Conservation (phyloP, 2,888 invertebrate genomes). For the Adineta ricciae region DNA sequence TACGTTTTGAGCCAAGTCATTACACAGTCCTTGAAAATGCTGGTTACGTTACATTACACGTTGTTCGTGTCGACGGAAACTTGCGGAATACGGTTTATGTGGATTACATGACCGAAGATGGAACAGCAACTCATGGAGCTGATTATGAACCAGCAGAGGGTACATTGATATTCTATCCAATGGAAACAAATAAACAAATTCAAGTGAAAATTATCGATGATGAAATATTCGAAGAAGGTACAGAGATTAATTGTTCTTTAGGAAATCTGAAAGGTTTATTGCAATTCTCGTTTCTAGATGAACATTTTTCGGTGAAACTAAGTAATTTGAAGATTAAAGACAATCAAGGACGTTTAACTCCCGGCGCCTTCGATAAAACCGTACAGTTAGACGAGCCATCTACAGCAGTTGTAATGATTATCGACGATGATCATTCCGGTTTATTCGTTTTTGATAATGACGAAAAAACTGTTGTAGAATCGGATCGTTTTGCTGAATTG, state of each 20-base stretch:
- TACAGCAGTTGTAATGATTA: slow-evolving; percentile 88
- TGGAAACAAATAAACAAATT: slow-evolving; percentile 62
- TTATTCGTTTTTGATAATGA: slow-evolving; percentile 81
- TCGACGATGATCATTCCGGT: slow-evolving; percentile 97
- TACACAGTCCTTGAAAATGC: slow-evolving; percentile 98
- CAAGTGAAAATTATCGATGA: slow-evolving; percentile 89
- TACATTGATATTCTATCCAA: slow-evolving; percentile 72
- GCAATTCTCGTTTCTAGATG: slow-evolving; percentile 56
- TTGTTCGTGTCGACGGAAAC: slow-evolving; percentile 72
- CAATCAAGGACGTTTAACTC: slow-evolving; percentile 36
- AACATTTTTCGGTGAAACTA: slow-evolving; percentile 84
- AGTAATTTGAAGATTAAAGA: slow-evolving; percentile 49
- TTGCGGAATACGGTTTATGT: slow-evolving; percentile 68
- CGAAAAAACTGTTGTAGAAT: slow-evolving; percentile 67
- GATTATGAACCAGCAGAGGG: slow-evolving; percentile 77
- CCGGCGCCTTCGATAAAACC: slow-evolving; percentile 36
- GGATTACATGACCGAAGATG: slow-evolving; percentile 88
- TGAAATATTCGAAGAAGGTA: slow-evolving; percentile 82
- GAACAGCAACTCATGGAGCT: slow-evolving; percentile 89
- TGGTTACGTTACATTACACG: slow-evolving; percentile 79
- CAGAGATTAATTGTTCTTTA: not conserved
- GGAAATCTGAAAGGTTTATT: too few species aligned
- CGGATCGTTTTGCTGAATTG: slow-evolving; percentile 73
- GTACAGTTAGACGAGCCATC: slow-evolving; percentile 74
- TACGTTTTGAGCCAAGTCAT: slow-evolving; percentile 88